A percentile compares a stretch with the other conserved stretches of the same genome.
Evolutionary conservation across 2,797 vertebrate species (phyloP).

Genomic region (Diceros bicornis): DNA sequence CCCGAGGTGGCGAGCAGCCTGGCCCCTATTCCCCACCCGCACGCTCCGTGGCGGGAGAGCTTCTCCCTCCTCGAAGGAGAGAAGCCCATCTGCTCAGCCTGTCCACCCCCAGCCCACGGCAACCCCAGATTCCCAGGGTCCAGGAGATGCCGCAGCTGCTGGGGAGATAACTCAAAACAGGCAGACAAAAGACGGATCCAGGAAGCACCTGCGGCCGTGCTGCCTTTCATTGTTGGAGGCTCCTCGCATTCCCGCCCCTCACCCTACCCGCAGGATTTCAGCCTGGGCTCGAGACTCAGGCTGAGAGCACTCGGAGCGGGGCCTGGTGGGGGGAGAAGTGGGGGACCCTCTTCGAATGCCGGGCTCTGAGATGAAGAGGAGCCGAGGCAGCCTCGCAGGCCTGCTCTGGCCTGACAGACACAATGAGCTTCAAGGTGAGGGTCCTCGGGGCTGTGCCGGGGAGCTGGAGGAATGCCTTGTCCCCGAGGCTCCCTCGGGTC

Average conservation of each 20-base stretch:
- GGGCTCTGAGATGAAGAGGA: conserved; percentile 59
- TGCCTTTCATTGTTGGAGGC: conserved; percentile 84
- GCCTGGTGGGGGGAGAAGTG: not conserved
- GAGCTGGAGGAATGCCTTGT: conserved; percentile 41
- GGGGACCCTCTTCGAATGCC: not conserved
- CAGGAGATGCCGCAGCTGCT: conserved; percentile 89
- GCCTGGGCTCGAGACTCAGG: not conserved
- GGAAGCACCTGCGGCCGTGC: conserved; percentile 90
- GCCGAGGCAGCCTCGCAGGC: not conserved
- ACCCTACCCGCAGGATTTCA: not conserved
- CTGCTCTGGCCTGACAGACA: not conserved
- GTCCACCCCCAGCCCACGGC: conserved; percentile 72
- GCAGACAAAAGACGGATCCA: conserved; percentile 84
- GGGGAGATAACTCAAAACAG: conserved; percentile 89
- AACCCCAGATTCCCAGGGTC: conserved; percentile 81
- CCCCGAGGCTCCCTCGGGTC: not conserved
- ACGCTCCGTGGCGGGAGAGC: not conserved
- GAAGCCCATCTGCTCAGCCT: conserved; percentile 56
- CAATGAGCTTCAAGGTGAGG: conserved; percentile 60
- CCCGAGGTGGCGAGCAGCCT: not conserved
- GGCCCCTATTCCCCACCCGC: not conserved
- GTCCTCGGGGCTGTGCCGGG: not conserved
- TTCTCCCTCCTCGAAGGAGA: conserved; percentile 58
- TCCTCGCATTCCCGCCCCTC: conserved; percentile 73
- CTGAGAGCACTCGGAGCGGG: not conserved